Base-by-base conservation (phyloP, 2,797 vertebrate species). In the Chlorospingus semifuscus region DNA sequence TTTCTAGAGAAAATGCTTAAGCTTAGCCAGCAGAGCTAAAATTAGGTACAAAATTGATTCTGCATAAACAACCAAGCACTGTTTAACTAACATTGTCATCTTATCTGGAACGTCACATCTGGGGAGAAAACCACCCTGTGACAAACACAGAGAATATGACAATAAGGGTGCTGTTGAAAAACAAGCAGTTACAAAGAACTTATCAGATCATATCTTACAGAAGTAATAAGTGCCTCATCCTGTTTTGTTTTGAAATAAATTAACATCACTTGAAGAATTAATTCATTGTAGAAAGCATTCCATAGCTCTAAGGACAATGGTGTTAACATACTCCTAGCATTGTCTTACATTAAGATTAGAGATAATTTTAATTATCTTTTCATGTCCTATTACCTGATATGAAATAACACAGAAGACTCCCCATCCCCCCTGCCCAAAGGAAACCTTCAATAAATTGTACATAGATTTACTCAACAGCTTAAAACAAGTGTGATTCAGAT, bases 241-340 rank as follows among this genome's bases (percentile, higher is more conserved):
- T 74, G 27, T 20, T 90, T 86, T 88, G 52, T 80, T 94, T 66
- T 74, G 80, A 81, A 90, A 81, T 74, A 56, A 88, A 94, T 64
- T 57, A 85, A 65, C 42, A 83, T 12, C 34, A 56, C 49, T 71
- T 89, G 64, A 88, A 72, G 63, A 85, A 94, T 46, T 90, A 66
- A 47, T 63, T 77, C 64, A 32, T 32, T 52, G 22, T 34, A 56
- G 49, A 78, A 83, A 86, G 34, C 44, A 74, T 64, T 88, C 34
- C 44, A 59, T 17, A 66, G 32, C 23, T 60, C 20, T 39, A 70
- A 76, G 11, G 10, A 72, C 27, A 46, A 42, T 15, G 8, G 20
- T 32, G 57, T 27, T 52, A 49, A 64, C 11, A 44, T 2, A 24
- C 24, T 82, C 84, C 79, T 57, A 85, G 52, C 42, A 50, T 2